phyloP scores from a whole-genome alignment of 2,888 invertebrate genomes.

The Agrypnus murinus region DNA sequence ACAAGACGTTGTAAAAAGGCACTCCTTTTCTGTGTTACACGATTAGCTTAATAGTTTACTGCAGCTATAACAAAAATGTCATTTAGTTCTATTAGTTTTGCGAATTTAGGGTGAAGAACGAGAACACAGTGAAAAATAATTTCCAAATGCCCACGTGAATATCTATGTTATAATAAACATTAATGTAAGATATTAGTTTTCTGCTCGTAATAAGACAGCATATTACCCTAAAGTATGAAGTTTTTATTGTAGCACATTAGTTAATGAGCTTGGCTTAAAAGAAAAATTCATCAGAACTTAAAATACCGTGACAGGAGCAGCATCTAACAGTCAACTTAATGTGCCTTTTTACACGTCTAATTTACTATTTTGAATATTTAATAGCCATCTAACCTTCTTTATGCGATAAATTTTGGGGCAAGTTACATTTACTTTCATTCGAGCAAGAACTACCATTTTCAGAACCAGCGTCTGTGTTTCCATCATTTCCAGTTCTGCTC shows the following conservation, averaged over 20 bases:
- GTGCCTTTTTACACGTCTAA: slow-evolving; percentile 30
- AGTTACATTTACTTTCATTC: slow-evolving; percentile 12
- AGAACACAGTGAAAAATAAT: too few species aligned
- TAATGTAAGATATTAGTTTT: too few species aligned
- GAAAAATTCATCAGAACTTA: not conserved
- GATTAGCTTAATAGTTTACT: slow-evolving; percentile 18
- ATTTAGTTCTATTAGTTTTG: slow-evolving; percentile 10
- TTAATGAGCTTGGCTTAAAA: slow-evolving; percentile 1
- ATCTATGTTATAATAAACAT: too few species aligned
- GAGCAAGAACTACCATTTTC: slow-evolving; percentile 10
- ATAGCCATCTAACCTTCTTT: slow-evolving; percentile 44
- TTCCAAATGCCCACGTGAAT: too few species aligned
- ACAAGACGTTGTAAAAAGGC: slow-evolving; percentile 28
- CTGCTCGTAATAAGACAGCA: too few species aligned
- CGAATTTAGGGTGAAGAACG: not conserved
- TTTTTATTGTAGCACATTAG: too few species aligned
- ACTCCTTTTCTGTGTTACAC: slow-evolving; percentile 33
- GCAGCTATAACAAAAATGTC: slow-evolving; percentile 2
- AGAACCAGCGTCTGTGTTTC: slow-evolving; percentile 15
- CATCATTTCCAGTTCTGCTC: slow-evolving; percentile 46
- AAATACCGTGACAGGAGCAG: not conserved
- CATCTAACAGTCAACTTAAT: slow-evolving; percentile 7
- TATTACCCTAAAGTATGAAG: too few species aligned
- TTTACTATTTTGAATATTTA: slow-evolving; percentile 29
- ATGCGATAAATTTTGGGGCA: slow-evolving; percentile 18